Evolutionary conservation across 2,113 vertebrate genomes (phyloP).

Genomic region (Crotalus helleri): DNA sequence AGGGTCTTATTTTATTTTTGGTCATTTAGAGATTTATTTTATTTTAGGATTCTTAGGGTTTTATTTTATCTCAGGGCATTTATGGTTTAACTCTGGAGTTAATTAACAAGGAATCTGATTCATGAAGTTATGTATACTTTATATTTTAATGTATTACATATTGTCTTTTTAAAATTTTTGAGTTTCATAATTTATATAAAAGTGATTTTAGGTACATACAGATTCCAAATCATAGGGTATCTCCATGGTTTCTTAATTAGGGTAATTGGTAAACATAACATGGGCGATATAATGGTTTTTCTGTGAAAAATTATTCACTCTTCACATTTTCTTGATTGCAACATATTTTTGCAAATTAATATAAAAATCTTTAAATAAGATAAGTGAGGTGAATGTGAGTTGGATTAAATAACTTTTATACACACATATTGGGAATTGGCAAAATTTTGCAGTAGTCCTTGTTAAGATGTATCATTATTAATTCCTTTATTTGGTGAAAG

Average conservation of each 20-base stretch:
- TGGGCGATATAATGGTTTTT: not conserved
- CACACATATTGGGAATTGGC: not conserved
- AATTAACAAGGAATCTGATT: not conserved
- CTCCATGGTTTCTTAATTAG: conserved; percentile 8
- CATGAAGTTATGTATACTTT: not conserved
- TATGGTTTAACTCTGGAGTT: conserved; percentile 3
- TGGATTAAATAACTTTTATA: not conserved
- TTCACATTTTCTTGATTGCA: not conserved
- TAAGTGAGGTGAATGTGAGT: not conserved
- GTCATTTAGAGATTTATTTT: not conserved
- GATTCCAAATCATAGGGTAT: not conserved
- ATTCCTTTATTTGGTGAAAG: not conserved
- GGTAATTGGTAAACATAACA: conserved; percentile 13
- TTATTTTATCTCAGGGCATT: not conserved
- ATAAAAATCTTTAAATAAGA: not conserved
- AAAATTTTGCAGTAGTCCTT: not conserved
- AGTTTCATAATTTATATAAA: not conserved
- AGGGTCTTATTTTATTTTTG: not conserved
- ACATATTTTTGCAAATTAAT: not conserved
- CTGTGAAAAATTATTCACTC: not conserved
- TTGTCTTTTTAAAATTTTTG: not conserved
- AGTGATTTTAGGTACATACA: not conserved
- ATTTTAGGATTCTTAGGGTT: not conserved
- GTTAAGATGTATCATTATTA: not conserved
- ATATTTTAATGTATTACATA: not conserved